Conservation (phyloP, 2,797 vertebrate genomes). For the Centroberyx gerrardi region DNA sequence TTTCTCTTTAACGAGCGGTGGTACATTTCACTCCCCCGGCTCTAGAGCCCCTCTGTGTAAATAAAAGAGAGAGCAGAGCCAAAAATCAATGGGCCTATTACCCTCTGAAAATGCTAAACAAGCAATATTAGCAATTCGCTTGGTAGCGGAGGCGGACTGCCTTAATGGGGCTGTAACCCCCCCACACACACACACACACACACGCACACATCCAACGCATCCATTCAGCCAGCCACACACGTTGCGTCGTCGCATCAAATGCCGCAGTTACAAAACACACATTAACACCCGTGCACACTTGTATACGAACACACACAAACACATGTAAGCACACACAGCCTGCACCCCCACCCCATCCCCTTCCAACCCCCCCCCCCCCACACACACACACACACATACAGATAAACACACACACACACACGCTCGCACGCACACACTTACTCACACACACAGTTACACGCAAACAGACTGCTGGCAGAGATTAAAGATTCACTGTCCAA, state of each 20-base stretch:
- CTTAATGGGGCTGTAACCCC: conserved; percentile 73
- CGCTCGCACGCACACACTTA: conserved; percentile 15
- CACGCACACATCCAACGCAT: conserved; percentile 16
- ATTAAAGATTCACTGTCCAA: conserved; percentile 66
- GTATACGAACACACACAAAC: neutral
- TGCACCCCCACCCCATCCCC: conserved; percentile 47
- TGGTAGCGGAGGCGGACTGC: conserved; percentile 87
- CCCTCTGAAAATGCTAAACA: conserved; percentile 99
- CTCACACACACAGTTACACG: conserved; percentile 21
- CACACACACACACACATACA: conserved; percentile 23
- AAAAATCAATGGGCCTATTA: conserved; percentile 98
- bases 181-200: conserved; percentile 14
- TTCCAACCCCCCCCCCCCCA: conserved; percentile 22
- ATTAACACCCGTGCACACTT: conserved; percentile 47
- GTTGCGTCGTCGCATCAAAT: conserved; percentile 31
- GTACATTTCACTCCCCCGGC: conserved; percentile 77
- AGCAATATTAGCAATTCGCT: conserved; percentile 96
- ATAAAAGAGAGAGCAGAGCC: conserved; percentile 84
- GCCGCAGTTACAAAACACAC: conserved; percentile 48
- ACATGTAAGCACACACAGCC: conserved; percentile 22
- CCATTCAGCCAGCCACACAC: conserved; percentile 50
- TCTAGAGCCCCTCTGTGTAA: conserved; percentile 95
- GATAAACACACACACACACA: neutral
- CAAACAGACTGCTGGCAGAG: conserved; percentile 54
- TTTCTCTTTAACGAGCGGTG: conserved; percentile 94